phyloP scores from a whole-genome alignment of 2,888 invertebrate genomes.

The Metalampra italica region DNA sequence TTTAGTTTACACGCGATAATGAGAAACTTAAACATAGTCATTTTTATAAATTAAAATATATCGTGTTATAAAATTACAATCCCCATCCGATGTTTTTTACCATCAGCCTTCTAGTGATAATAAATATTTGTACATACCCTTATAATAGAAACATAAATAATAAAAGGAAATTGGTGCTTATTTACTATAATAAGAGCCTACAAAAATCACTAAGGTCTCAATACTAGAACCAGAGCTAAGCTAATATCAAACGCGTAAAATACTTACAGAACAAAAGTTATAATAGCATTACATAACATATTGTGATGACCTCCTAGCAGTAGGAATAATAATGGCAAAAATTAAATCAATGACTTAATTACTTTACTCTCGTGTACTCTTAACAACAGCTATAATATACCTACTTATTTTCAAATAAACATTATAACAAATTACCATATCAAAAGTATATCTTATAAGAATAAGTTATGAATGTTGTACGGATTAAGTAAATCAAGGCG shows the following conservation, averaged over 20 bases:
- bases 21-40: constrained; percentile 32
- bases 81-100: constrained; percentile 43
- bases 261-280: constrained; percentile 23
- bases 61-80: constrained; percentile 25
- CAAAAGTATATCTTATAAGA: constrained; percentile 9
- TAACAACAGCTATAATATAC: constrained; percentile 31
- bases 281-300: constrained; percentile 39
- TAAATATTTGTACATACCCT: constrained; percentile 70
- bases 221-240: not conserved
- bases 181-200: not conserved
- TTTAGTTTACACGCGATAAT: constrained; percentile 17
- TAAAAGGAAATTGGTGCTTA: constrained; percentile 22
- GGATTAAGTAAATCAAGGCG: constrained; percentile 4
- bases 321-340: constrained; percentile 50
- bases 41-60: constrained; percentile 34
- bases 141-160: constrained; percentile 28
- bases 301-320: constrained; percentile 42
- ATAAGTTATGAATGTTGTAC: constrained; percentile 4
- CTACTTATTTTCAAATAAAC: constrained; percentile 15
- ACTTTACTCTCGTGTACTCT: constrained; percentile 33
- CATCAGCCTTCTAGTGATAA: constrained; percentile 52
- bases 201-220: not conserved
- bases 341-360: constrained; percentile 29
- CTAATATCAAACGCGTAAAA: constrained; percentile 16
- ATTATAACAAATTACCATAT: constrained; percentile 13